Evolutionary conservation across 2,888 invertebrate species (phyloP), one percentile per base, ranked within the genome.

Genomic region (Chrysolina oricalcia): DNA sequence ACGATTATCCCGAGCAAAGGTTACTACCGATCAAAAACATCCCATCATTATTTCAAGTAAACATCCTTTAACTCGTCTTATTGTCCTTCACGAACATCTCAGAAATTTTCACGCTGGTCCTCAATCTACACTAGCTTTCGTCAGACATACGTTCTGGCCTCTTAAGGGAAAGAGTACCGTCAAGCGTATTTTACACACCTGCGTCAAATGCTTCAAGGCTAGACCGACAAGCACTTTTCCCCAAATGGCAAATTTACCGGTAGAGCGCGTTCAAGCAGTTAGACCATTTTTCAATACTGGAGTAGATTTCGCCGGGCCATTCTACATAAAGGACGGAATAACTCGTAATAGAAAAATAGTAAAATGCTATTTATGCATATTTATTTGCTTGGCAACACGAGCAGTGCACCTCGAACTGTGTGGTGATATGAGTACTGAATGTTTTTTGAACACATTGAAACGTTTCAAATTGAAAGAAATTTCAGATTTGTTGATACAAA

Each of bases 361-460:
- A 2, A 85, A 84, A 72, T 67, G 64, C 4, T 86, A 84, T 78
- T 63, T 85, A 21, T 79, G 80, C 65, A 10, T 85, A 46, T 85
- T 85, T 65, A 75, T 85, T n/a, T 84, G 85, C 68, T 73, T 85
- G 23, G 46, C 76, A 0, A 84, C 84, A 2, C 82, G 80, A 72
- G 84, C 85, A 15, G 69, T 86, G 1, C 86, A 87, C 41, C 17
- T 87, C 0, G 87, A 88, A 76, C 48, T 85, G 1, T 85, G 85
- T 0, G 78, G 80, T 0, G 82, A 83, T 46, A 64, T 78, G 13
- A 75, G 46, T 17, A 75, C 66, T 11, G 73, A 79, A 21, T 71
- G 48, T 23, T 80, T 80, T 68, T 69, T 78, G 19, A 75, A 75
- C 70, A 75, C 76, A n/a, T 67, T 80, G 13, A 71, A 76, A 65